phyloP scores from a whole-genome alignment of 2,113 vertebrate genomes.

The Pelvicachromis taeniatus region DNA sequence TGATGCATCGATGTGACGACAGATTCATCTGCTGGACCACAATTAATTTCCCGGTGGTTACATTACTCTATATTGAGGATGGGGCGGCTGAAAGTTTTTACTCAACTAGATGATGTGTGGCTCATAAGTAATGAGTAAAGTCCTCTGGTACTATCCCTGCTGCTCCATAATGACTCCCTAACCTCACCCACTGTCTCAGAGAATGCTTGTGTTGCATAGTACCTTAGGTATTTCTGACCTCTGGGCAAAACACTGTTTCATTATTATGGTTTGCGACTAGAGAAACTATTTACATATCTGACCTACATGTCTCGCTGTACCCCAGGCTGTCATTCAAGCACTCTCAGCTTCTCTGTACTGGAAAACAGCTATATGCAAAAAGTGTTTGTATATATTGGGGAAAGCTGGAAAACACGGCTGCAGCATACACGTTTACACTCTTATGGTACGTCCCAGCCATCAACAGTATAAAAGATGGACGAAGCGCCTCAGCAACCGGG shows the following conservation, averaged over 20 bases:
- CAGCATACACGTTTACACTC: not conserved
- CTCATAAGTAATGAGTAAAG: not conserved
- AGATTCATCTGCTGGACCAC: constrained; percentile 4
- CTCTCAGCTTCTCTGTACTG: not conserved
- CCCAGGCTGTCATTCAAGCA: not conserved
- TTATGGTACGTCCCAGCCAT: not conserved
- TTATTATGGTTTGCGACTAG: not conserved
- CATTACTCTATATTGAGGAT: not conserved
- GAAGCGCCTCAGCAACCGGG: not conserved
- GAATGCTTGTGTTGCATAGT: constrained; percentile 36
- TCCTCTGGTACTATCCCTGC: not conserved
- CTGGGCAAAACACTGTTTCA: not conserved
- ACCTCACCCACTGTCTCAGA: not conserved
- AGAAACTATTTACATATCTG: constrained; percentile 8
- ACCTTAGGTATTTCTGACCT: not conserved
- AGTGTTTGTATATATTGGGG: not conserved
- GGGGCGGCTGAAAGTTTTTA: not conserved
- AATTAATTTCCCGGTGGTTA: not conserved
- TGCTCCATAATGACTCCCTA: not conserved
- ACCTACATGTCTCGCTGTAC: not conserved
- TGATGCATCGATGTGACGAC: constrained; percentile 55
- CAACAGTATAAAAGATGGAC: not conserved
- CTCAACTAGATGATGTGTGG: not conserved
- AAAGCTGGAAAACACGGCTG: not conserved
- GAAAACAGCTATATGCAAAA: not conserved